These are phyloP conservation scores for Falco punctatus DNA, from an alignment of 2,113 vertebrate genomes.

Conservation along the genomic window DNA sequence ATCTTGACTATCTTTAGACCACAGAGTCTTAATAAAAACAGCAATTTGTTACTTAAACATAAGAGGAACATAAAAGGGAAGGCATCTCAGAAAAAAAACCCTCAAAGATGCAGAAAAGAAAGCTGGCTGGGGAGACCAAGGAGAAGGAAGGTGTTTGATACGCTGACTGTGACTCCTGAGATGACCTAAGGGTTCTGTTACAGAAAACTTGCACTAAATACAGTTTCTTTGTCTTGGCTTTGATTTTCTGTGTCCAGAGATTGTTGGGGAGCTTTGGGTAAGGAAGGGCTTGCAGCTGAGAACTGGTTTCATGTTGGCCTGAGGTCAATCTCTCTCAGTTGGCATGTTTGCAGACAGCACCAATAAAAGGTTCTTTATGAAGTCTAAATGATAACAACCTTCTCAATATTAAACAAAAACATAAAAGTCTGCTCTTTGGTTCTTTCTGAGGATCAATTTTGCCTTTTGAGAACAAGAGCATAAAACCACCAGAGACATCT, in stretches of 20 bases:
- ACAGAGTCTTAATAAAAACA: not conserved
- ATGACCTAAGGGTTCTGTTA: constrained; percentile 18
- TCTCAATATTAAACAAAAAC: not conserved
- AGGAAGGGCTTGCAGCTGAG: not conserved
- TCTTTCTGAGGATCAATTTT: not conserved
- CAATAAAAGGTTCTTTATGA: not conserved
- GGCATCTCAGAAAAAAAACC: not conserved
- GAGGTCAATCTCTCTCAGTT: not conserved
- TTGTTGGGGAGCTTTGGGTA: not conserved
- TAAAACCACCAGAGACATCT: not conserved
- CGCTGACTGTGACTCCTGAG: not conserved
- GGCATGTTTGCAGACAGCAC: not conserved
- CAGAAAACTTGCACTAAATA: not conserved
- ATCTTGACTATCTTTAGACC: not conserved
- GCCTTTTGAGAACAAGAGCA: not conserved
- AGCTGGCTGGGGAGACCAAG: not conserved
- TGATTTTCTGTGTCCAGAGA: constrained; percentile 16
- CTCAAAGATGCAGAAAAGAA: not conserved
- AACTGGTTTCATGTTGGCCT: not conserved
- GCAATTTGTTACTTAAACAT: not conserved
- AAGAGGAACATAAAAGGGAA: not conserved
- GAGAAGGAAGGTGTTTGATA: constrained; percentile 23
- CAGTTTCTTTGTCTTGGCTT: constrained; percentile 29
- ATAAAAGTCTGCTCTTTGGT: not conserved
- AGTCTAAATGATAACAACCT: not conserved